These are phyloP conservation scores for Allophyes oxyacanthae DNA, from an alignment of 2,888 invertebrate species.

Conservation along the genomic window DNA sequence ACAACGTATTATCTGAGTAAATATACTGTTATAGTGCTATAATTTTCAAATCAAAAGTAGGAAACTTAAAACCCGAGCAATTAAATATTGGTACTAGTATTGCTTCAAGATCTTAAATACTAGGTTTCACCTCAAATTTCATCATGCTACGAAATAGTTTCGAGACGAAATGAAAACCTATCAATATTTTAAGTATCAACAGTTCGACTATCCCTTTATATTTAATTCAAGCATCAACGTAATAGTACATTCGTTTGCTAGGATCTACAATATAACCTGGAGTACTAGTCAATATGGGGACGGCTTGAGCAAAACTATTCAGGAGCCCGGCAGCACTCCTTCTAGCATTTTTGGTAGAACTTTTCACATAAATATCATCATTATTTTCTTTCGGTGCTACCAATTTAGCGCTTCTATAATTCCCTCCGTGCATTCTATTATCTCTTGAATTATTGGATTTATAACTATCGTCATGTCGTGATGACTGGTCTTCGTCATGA, in stretches of 20 bases:
- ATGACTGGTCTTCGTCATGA: constrained; percentile 57
- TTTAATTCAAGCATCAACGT: constrained; percentile 72
- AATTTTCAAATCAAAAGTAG: constrained; percentile 22
- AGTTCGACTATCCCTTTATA: constrained; percentile 2
- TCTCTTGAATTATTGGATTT: constrained; percentile 63
- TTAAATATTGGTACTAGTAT: constrained; percentile 22
- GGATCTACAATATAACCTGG: constrained; percentile 84
- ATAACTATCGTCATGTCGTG: constrained; percentile 58
- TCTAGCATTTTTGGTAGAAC: constrained; percentile 57
- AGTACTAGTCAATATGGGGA: constrained; percentile 78
- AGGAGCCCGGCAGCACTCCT: constrained; percentile 75
- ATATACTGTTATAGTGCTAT: constrained; percentile 4
- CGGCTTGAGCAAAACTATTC: constrained; percentile 79
- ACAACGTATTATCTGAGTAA: constrained; percentile 5
- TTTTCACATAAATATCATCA: constrained; percentile 50
- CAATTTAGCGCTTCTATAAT: constrained; percentile 78
- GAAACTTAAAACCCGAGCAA: constrained; percentile 12
- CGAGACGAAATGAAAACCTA: constrained; percentile 18
- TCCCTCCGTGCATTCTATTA: constrained; percentile 80
- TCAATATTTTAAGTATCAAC: constrained; percentile 7
- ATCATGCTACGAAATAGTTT: constrained; percentile 19
- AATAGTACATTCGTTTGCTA: constrained; percentile 87
- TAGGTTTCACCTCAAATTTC: constrained; percentile 21
- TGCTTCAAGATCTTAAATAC: constrained; percentile 14
- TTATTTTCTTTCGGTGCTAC: constrained; percentile 48